Evolutionary conservation across 2,888 invertebrate species (phyloP).

Genomic region (Agriopis aurantiaria): DNA sequence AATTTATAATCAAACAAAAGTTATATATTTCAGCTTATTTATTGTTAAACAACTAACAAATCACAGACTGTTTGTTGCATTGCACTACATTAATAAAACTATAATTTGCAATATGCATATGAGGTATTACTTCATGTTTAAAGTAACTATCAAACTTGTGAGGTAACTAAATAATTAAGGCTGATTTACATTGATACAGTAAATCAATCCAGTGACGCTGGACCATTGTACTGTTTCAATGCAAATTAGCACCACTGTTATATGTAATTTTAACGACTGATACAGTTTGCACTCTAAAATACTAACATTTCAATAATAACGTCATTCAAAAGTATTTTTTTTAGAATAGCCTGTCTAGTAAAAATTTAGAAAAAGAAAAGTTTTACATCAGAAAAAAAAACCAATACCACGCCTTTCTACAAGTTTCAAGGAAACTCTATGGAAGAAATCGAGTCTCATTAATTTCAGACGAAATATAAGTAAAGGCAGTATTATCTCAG

Average conservation of each 20-base stretch:
- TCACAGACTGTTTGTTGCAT: conserved; percentile 71
- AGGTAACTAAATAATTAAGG: conserved; percentile 1
- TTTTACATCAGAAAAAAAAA: conserved; percentile 5
- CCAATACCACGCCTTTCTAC: neutral
- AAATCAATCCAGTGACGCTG: no score
- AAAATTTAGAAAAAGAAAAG: conserved; percentile 12
- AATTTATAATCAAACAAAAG: conserved; percentile 39
- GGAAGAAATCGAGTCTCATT: conserved; percentile 20
- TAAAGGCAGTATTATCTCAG: conserved; percentile 29
- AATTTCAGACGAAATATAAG: conserved; percentile 5
- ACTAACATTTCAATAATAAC: conserved; percentile 9
- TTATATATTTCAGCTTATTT: conserved; percentile 60
- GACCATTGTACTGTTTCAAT: no score
- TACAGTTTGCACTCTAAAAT: conserved; percentile 10
- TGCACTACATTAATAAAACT: conserved; percentile 52
- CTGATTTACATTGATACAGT: neutral
- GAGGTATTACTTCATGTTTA: conserved; percentile 9
- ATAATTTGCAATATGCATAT: conserved; percentile 11
- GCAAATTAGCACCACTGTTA: neutral
- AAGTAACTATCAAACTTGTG: conserved; percentile 17
- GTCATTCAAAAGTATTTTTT: neutral
- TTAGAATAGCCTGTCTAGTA: neutral
- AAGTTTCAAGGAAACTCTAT: conserved; percentile 5
- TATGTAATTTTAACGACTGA: conserved; percentile 9
- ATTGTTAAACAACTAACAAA: conserved; percentile 72